Conservation (phyloP, 64 coral and sea anemone species). For the Stichodactyla mertensii region DNA sequence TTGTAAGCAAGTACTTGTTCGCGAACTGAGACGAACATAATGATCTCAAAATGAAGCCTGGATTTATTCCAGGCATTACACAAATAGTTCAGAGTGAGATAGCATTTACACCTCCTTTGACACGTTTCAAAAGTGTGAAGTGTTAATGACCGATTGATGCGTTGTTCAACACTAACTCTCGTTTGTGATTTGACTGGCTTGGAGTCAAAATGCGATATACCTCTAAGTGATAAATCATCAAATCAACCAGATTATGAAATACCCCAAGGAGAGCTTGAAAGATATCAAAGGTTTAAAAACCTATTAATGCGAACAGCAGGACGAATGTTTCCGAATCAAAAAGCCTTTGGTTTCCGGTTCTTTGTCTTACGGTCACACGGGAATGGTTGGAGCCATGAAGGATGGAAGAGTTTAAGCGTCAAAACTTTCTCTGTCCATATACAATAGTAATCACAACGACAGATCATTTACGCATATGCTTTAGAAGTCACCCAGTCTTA, state of each 20-base stretch:
- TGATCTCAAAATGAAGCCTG: not conserved
- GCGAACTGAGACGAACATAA: not conserved
- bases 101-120: not conserved
- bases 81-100: not conserved
- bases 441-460: constrained; percentile 1
- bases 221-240: not conserved
- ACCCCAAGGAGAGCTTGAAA: not conserved
- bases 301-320: not conserved
- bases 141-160: constrained; percentile 14
- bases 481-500: not conserved
- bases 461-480: constrained; percentile 10
- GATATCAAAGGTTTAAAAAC: not conserved
- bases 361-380: not conserved
- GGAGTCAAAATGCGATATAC: not conserved
- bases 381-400: not conserved
- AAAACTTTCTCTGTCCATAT: not conserved
- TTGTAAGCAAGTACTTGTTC: not conserved
- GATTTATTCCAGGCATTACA: not conserved
- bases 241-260: constrained; percentile 1
- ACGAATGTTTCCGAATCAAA: not conserved
- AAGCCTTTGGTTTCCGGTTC: not conserved
- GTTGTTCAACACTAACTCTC: not conserved
- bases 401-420: not conserved
- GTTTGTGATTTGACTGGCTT: not conserved
- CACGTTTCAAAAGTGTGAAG: not conserved